Conservation (phyloP, 2,113 vertebrate genomes). For the Arvicanthis niloticus region DNA sequence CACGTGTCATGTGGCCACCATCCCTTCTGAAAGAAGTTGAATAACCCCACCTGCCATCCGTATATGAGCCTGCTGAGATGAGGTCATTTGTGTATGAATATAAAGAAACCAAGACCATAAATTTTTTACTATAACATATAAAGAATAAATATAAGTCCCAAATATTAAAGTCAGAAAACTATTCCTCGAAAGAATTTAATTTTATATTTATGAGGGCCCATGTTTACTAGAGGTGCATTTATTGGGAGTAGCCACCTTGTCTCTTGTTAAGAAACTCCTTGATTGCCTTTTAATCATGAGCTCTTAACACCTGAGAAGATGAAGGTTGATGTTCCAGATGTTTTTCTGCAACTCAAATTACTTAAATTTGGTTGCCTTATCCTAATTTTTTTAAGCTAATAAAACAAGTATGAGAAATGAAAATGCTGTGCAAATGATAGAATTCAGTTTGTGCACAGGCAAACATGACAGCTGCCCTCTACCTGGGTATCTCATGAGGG, state of each 20-base stretch:
- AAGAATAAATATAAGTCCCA: constrained; percentile 76
- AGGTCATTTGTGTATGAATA: constrained; percentile 64
- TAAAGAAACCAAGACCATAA: constrained; percentile 71
- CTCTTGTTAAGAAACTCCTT: constrained; percentile 72
- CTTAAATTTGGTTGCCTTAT: constrained; percentile 72
- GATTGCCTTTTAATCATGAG: constrained; percentile 72
- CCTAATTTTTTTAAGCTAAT: constrained; percentile 64
- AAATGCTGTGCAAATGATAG: constrained; percentile 37
- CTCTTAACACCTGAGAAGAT: constrained; percentile 75
- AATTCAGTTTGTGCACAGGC: constrained; percentile 41
- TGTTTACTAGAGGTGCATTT: constrained; percentile 68
- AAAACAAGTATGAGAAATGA: constrained; percentile 63
- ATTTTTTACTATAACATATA: constrained; percentile 74
- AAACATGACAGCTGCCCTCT: constrained; percentile 47
- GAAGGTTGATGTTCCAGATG: constrained; percentile 60
- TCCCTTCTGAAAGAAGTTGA: constrained; percentile 15
- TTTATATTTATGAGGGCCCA: constrained; percentile 78
- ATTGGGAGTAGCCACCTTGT: constrained; percentile 66
- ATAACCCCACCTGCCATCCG: constrained; percentile 50
- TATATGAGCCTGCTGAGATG: constrained; percentile 66
- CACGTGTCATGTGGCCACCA: not conserved
- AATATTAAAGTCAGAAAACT: constrained; percentile 74
- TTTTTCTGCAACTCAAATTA: constrained; percentile 72
- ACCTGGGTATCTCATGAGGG: constrained; percentile 55
- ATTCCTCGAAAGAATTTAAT: constrained; percentile 81